Base-by-base conservation (phyloP, 2,113 vertebrate genomes). In the Oriolus oriolus region DNA sequence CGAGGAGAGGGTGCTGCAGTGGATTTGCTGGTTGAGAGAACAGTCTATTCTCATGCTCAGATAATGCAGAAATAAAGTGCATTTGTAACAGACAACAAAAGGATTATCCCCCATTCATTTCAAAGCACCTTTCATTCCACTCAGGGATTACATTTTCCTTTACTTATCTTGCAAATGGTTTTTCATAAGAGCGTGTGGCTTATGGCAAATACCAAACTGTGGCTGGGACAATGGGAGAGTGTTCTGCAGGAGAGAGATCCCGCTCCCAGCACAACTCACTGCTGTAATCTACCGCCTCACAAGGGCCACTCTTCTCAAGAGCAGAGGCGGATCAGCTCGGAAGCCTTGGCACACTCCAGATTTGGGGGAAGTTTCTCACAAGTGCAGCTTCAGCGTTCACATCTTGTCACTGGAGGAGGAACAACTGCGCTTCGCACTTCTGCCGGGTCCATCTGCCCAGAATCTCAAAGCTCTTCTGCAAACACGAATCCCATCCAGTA, bases 71-170 rank as follows among this genome's bases (percentile, higher is more conserved):
- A 98, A 97, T 98, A 98, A 97, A 98, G 97, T 98, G 95, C 95
- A 93, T 98, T 98, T 98, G 96, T 97, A 97, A 98, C 90, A 95
- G 96, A 97, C 97, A 98, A 98, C 97, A 97, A 98, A 98, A 97
- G 98, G 98, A 98, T 98, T 98, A 98, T 98, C 97, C 97, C 63
- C 97, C 98, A 91, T 97, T 98, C 98, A 97, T 98, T 98, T 98
- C 97, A 98, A 98, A 98, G 98, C 95, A 96, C 94, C 95, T 97
- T 98, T 98, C 98, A 97, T 97, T 97, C 97, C 95, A 97, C 97
- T 97, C 95, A 57, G 97, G 98, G 97, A 98, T 98, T 98, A 98
- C 98, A 98, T 98, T 98, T 98, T 96, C 97, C 97, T 98, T 98
- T 96, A 98, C 98, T 98, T 98, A 98, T 98, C 97, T 98, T 97